Evolutionary conservation across 1,140 invertebrate species (phyloP).

Genomic region (Sycobia sp.): DNA sequence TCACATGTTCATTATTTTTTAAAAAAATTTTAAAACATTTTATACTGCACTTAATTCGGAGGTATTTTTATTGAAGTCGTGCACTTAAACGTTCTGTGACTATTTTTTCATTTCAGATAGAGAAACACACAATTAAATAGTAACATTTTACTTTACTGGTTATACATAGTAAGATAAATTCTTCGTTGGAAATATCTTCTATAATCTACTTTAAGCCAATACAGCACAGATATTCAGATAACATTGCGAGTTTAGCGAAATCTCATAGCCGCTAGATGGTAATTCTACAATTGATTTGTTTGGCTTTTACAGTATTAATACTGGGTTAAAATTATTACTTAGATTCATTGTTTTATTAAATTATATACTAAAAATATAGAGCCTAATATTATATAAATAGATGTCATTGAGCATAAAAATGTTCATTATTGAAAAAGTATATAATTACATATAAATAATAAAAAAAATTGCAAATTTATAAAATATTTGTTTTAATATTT

Average conservation of each 20-base stretch:
- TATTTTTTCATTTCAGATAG: background rate
- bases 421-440: no score
- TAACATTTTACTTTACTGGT: conserved; percentile 18
- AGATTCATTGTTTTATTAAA: background rate
- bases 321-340: conserved; percentile 10
- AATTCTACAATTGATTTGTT: conserved; percentile 14
- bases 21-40: background rate
- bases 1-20: background rate
- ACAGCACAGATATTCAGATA: conserved; percentile 18
- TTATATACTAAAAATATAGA: background rate
- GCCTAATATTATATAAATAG: background rate
- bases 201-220: conserved; percentile 20
- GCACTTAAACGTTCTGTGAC: conserved; percentile 2
- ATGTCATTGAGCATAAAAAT: background rate
- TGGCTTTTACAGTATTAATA: conserved; percentile 21
- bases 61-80: conserved; percentile 13
- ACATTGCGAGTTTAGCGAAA: conserved; percentile 13
- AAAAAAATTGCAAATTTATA: no score
- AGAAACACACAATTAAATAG: conserved; percentile 10
- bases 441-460: no score
- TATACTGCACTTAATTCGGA: conserved; percentile 10
- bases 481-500: no score
- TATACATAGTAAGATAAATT: conserved; percentile 18
- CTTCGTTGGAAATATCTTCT: conserved; percentile 15
- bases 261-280: background rate